Conservation (phyloP, 1,140 invertebrate genomes). For the Rhagoletis pomonella region DNA sequence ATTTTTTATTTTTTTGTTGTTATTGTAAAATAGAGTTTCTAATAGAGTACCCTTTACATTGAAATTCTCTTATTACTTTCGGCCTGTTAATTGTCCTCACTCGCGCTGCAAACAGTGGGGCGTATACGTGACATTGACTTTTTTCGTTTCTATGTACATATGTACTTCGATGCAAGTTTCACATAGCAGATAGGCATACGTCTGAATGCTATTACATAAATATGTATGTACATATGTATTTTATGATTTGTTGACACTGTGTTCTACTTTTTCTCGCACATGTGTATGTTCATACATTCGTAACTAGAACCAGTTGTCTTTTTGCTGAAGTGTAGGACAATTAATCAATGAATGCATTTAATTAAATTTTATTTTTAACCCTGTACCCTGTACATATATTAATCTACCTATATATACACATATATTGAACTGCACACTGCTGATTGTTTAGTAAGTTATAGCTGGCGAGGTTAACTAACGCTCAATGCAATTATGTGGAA, state of each 20-base stretch:
- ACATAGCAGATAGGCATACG: not conserved
- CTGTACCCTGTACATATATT: not conserved
- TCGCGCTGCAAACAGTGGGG: not conserved
- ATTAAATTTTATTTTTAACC: constrained; percentile 27
- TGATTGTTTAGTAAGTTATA: not conserved
- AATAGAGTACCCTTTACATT: too few relatives aligned
- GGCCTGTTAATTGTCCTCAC: not conserved
- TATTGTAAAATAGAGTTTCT: too few relatives aligned
- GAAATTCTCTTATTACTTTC: not conserved
- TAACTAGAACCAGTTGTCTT: not conserved
- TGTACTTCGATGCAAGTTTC: not conserved
- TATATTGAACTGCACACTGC: not conserved
- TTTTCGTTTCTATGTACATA: not conserved
- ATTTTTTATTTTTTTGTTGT: too few relatives aligned
- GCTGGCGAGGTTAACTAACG: not conserved
- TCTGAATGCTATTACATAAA: not conserved
- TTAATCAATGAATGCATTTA: constrained; percentile 3
- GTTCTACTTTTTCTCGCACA: not conserved
- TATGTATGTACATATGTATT: not conserved
- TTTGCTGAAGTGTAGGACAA: not conserved
- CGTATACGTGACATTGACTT: constrained; percentile 47
- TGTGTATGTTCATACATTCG: not conserved
- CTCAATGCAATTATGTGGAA: not conserved
- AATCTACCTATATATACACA: not conserved
- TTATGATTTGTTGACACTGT: not conserved